Evolutionary conservation across 2,113 vertebrate genomes (phyloP), one percentile per base, ranked within the genome.

Genomic region (Pelusios castaneus): DNA sequence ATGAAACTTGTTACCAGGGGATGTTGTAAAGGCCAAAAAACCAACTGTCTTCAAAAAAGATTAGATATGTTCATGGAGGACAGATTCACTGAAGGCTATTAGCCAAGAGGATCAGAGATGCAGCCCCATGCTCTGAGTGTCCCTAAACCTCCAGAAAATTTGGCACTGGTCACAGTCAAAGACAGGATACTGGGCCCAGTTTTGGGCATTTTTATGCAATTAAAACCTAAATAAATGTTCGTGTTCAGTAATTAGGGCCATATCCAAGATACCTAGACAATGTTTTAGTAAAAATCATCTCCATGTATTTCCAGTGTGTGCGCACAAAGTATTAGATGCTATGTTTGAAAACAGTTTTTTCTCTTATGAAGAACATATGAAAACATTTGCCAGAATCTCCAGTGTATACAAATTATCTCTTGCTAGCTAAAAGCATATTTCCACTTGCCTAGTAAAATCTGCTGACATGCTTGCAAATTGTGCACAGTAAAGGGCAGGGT

Each of bases 171-270:
- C 49, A 49, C 60, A 34, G 29, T 63, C 31, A 63, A 31, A 63
- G 60, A 34, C 60, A 63, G 31, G 60, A 63, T 63, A 63, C 60
- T 63, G 60, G 16, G 31, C 60, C 31, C 60, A 13, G 17, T 6
- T 34, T 34, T 63, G 60, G 14, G 31, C 12, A 16, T 17, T 63
- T 31, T 63, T 34, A 63, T 34, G 17, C n/a, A 67, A 67, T 95
- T 95, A 94, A 97, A 96, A 58, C 12, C 86, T 51, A 29, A 67
- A 76, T 90, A 92, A 95, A 93, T 81, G 60, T 89, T 87, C 76
- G 29, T 22, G 27, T 82, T 91, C 63, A 81, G 86, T 73, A 89
- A 22, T 80, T 85, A 1, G 38, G 43, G 27, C 88, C 80, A 10
- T 47, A 17, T 78, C 52, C 31, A 5, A 82, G 47, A 43, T 45